Evolutionary conservation across 2,888 invertebrate genomes (phyloP), one percentile per base, ranked within the genome.

Genomic region (Drosophila imparisetae): DNA sequence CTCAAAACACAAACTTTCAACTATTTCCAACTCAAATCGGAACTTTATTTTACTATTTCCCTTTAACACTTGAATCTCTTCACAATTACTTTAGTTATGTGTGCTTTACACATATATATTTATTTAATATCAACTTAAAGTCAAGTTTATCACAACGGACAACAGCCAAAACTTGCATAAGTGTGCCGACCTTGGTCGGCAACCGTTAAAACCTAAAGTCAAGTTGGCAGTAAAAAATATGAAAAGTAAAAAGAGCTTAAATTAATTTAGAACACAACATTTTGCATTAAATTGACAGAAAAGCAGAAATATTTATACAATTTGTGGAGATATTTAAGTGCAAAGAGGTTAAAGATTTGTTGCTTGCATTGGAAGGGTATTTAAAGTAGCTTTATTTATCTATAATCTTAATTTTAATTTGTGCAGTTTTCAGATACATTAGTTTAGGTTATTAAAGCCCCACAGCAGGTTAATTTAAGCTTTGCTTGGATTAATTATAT

Each of bases 1-100:
- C 40, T 45, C 55, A 24, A 62, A 62, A 54, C 34, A 54, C 21
- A 13, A 42, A 45, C 32, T 55, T 55, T 32, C 3, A 27, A 45
- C n/a, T 18, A 60, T n/a, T 32, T 45, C 24, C 45, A 7, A 34
- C 32, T 42, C 18, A 29, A 42, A 58, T 24, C 24, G 24, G 21
- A 45, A 45, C 45, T 13, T 21, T 13, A 21, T 21, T 21, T 42
- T 21, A 42, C 42, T 21, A 42, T 21, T 42, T 13, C 21, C 45
- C 4, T 21, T 45, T 21, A 13, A 21, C 45, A 24, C 1, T 45
- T 13, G 13, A 21, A 45, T 45, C 4, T 21, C 45, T 21, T 13
- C 2, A 45, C 42, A 45, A 45, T 8, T 15, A 4, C 15, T 24
- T 15, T 45, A 45, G 15, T 24, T 24, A 45, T 13, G 8, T 45